Percentiles rank a stretch among this genome's conserved stretches.
Conservation (phyloP, 37 sponge, comb jelly and placozoan genomes). For the Chondrilla cf. caribensis region DNA sequence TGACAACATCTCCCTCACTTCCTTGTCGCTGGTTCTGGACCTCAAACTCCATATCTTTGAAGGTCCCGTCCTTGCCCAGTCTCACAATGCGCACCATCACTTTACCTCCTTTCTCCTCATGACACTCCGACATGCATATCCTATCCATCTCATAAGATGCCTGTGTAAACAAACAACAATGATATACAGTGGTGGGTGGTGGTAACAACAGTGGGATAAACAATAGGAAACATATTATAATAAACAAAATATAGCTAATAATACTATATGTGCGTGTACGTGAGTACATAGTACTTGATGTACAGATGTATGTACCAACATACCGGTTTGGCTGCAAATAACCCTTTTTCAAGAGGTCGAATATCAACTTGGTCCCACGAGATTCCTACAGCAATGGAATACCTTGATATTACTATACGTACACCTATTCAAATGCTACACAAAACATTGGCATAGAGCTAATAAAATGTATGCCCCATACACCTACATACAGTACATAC, state of each 20-base stretch:
- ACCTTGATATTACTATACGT: too few relatives aligned
- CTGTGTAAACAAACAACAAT: constrained; percentile 10
- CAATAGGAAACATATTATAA: not conserved
- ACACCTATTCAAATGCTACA: too few relatives aligned
- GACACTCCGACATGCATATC: constrained; percentile 64
- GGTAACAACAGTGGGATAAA: not conserved
- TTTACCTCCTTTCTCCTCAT: constrained; percentile 50
- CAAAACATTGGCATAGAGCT: too few relatives aligned
- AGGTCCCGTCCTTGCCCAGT: constrained; percentile 47
- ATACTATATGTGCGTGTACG: constrained; percentile 1
- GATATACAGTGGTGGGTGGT: not conserved
- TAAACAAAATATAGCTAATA: too few relatives aligned
- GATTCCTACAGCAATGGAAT: constrained; percentile 38
- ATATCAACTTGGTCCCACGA: constrained; percentile 65
- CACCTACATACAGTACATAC: too few relatives aligned
- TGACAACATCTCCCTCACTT: not conserved
- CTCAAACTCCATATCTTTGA: constrained; percentile 74
- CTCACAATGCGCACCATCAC: constrained; percentile 55
- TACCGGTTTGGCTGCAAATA: constrained; percentile 16
- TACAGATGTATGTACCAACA: not conserved
- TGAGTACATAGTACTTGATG: not conserved
- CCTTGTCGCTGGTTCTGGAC: not conserved
- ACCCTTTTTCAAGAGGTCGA: constrained; percentile 46
- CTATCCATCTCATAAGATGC: constrained; percentile 53
- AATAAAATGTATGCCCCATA: too few relatives aligned